Percentiles rank a stretch among this genome's conserved stretches.
Conservation (phyloP, 2,888 invertebrate genomes). For the Drosophila histrio region DNA sequence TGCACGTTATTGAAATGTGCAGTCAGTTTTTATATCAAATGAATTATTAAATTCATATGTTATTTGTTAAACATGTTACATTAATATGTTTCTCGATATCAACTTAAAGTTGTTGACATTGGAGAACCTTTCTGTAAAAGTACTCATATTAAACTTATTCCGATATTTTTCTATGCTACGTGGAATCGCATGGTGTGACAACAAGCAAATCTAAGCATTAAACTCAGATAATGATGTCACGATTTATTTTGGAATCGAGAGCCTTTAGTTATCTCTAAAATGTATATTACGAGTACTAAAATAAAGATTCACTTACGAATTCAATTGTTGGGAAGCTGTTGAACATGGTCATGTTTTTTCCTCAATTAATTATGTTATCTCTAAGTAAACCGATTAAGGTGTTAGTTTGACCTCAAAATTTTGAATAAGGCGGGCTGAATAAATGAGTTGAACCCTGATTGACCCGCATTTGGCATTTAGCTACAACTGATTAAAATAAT, state of each 20-base stretch:
- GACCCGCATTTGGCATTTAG: conserved; percentile 3
- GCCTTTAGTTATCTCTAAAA: conserved; percentile 16
- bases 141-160: background rate
- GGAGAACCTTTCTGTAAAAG: no score
- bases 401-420: conserved; percentile 20
- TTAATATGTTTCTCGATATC: no score
- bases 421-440: conserved; percentile 5
- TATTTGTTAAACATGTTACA: no score
- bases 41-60: no score
- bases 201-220: background rate
- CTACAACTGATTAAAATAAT: background rate
- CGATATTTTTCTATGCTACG: background rate
- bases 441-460: conserved; percentile 9
- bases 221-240: conserved; percentile 40
- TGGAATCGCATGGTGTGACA: background rate
- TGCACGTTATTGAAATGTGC: no score
- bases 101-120: no score
- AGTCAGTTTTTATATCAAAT: no score
- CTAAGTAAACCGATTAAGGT: conserved; percentile 46
- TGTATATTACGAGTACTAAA: background rate
- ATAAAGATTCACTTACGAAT: background rate
- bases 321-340: conserved; percentile 1
- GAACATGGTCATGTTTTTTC: conserved; percentile 26
- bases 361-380: conserved; percentile 32
- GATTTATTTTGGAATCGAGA: conserved; percentile 13